Conservation (phyloP, 2,888 invertebrate species). For the Mamestra brassicae region DNA sequence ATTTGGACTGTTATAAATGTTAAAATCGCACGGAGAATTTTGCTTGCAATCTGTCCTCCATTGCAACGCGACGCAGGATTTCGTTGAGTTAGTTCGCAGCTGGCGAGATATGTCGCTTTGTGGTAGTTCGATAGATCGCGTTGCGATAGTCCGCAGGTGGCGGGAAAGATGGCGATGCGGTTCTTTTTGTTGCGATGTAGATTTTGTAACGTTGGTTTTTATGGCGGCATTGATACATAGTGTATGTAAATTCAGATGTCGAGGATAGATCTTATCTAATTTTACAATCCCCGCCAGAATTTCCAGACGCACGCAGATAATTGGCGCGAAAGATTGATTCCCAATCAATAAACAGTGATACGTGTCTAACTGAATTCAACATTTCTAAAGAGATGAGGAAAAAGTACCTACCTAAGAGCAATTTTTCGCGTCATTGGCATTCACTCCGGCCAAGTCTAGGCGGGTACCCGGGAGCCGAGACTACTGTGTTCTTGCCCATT, state of each 20-base stretch:
- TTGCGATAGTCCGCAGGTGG: no score
- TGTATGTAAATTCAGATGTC: not conserved
- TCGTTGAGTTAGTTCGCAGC: no score
- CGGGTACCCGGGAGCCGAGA: conserved; percentile 52
- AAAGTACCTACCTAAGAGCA: conserved; percentile 76
- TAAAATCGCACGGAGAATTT: no score
- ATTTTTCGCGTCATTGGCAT: conserved; percentile 86
- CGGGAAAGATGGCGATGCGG: no score
- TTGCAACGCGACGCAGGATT: no score
- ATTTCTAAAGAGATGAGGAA: conserved; percentile 76
- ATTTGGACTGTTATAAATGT: no score
- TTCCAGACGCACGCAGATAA: conserved; percentile 17
- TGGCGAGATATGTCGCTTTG: no score
- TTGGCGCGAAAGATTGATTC: conserved; percentile 31
- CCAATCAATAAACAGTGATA: conserved; percentile 56
- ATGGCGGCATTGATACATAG: no score
- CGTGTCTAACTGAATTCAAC: conserved; percentile 53
- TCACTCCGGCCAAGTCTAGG: conserved; percentile 77
- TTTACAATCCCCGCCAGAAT: conserved; percentile 6
- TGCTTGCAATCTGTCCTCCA: no score
- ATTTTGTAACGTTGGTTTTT: no score
- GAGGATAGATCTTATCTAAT: not conserved
- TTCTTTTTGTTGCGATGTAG: no score
- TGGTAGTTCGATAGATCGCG: no score
- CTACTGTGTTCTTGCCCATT: conserved; percentile 78